Percentiles rank a stretch among this genome's conserved stretches.
phyloP scores from a whole-genome alignment of 2,113 vertebrate genomes.

The Ptychochromis oligacanthus region DNA sequence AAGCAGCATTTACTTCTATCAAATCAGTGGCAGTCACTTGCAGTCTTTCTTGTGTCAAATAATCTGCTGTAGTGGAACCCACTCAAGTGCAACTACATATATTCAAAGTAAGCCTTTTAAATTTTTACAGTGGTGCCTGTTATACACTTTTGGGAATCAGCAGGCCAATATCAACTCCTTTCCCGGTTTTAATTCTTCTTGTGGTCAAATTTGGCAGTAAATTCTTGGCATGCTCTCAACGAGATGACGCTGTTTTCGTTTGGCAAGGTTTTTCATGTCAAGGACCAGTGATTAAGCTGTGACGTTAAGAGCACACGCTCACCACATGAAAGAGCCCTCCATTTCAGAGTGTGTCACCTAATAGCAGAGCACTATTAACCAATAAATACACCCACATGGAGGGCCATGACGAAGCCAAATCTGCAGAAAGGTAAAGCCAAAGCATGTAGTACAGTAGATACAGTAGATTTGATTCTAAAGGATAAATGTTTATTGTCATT shows the following conservation, averaged over 20 bases:
- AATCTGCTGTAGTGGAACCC: not conserved
- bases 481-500: too few relatives aligned
- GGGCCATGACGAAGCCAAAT: not conserved
- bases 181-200: not conserved
- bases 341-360: constrained; percentile 27
- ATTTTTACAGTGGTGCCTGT: not conserved
- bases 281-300: constrained; percentile 27
- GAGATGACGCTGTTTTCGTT: not conserved
- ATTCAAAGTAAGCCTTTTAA: not conserved
- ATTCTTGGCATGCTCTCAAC: not conserved
- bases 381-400: constrained; percentile 31
- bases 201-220: not conserved
- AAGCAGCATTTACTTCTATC: too few relatives aligned
- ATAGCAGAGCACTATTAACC: constrained; percentile 19
- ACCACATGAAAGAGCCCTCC: constrained; percentile 44
- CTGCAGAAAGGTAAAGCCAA: constrained; percentile 4
- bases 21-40: not conserved
- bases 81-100: not conserved
- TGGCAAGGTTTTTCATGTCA: constrained; percentile 1
- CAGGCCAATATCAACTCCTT: not conserved
- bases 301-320: not conserved
- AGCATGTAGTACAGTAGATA: not conserved
- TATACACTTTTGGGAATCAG: not conserved
- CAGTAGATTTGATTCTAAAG: too few relatives aligned
- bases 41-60: not conserved